A percentile compares a stretch with the other conserved stretches of the same genome.
Conservation (phyloP, 2,113 vertebrate genomes). For the Elgaria multicarinata region DNA sequence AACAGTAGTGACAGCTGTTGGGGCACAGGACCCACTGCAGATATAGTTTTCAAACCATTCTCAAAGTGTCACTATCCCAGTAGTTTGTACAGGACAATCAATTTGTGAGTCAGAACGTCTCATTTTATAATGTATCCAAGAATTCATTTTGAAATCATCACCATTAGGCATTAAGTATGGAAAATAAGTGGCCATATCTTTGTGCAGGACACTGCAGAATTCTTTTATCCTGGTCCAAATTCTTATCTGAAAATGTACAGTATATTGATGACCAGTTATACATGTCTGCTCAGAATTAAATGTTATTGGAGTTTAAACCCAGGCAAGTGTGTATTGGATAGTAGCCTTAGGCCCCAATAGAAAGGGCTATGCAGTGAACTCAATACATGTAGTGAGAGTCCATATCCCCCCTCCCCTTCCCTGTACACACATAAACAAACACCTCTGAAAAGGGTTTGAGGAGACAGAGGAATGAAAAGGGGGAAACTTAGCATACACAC, state of each 20-base stretch:
- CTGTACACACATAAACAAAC: not conserved
- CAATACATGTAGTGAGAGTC: not conserved
- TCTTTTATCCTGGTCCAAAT: too few species aligned
- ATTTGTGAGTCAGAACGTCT: not conserved
- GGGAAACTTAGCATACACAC: not conserved
- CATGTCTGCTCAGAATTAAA: not conserved
- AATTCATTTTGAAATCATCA: not conserved
- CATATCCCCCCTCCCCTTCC: not conserved
- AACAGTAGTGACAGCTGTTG: too few species aligned
- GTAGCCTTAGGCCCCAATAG: not conserved
- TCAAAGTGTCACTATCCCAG: too few species aligned
- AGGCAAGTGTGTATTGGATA: too few species aligned
- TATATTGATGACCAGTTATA: not conserved
- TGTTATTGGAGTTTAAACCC: not conserved
- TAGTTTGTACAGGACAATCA: not conserved
- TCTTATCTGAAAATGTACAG: too few species aligned
- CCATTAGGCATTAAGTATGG: too few species aligned
- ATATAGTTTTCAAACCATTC: too few species aligned
- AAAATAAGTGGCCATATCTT: too few species aligned
- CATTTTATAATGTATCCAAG: not conserved
- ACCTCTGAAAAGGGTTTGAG: not conserved
- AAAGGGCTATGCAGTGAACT: not conserved
- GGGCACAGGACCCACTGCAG: too few species aligned
- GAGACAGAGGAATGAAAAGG: not conserved
- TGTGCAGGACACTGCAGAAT: too few species aligned